Evolutionary conservation across 2,797 vertebrate genomes (phyloP).

Genomic region (Alosa sapidissima): DNA sequence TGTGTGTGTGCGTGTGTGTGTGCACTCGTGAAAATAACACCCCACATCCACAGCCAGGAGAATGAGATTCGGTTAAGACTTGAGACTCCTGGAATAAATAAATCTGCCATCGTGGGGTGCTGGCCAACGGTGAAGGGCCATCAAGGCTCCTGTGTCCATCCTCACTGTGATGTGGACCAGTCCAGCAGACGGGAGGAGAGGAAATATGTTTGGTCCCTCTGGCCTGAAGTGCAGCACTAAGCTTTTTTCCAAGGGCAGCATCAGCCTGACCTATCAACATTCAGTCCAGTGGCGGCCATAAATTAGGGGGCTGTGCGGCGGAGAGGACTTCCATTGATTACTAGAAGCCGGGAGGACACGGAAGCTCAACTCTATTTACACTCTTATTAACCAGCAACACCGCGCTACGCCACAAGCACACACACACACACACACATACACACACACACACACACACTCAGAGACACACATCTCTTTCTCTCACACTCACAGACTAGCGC

Average conservation of each 20-base stretch:
- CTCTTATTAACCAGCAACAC: constrained; percentile 50
- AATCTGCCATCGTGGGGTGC: background rate
- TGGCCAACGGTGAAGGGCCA: constrained; percentile 25
- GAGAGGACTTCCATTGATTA: constrained; percentile 70
- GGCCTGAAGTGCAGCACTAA: constrained; percentile 67
- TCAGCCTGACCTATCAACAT: constrained; percentile 67
- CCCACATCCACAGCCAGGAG: background rate
- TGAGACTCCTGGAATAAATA: background rate
- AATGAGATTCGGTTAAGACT: background rate
- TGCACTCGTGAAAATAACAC: background rate
- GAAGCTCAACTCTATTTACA: constrained; percentile 50
- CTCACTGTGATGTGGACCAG: constrained; percentile 60
- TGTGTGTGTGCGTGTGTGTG: background rate
- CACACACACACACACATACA: background rate
- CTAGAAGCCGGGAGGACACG: constrained; percentile 57
- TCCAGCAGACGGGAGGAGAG: constrained; percentile 69
- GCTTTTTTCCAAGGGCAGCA: constrained; percentile 66
- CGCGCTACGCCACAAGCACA: background rate
- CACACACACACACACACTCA: background rate
- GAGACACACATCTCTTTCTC: constrained; percentile 12
- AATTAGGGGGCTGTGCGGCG: constrained; percentile 62
- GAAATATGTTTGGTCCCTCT: constrained; percentile 60
- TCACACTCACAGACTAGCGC: background rate
- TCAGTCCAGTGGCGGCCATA: constrained; percentile 63
- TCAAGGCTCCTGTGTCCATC: constrained; percentile 62